These are phyloP conservation scores for Octomys mimax DNA, from an alignment of 2,797 vertebrate species.

Conservation along the genomic window DNA sequence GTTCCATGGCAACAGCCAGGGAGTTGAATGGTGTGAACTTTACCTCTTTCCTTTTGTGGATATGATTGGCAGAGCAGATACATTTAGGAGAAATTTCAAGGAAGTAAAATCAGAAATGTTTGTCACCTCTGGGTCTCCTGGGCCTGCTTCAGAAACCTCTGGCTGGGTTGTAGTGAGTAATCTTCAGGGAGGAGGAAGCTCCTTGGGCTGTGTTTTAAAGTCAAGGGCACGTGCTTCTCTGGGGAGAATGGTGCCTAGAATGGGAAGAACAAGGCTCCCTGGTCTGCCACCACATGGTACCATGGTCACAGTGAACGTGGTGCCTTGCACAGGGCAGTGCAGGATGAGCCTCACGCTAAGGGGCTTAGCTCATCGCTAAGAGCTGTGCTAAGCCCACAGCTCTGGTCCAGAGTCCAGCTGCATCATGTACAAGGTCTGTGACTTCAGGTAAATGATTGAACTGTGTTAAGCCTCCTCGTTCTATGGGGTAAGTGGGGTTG, in stretches of 20 bases:
- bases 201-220: neutral
- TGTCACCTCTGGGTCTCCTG: conserved; percentile 64
- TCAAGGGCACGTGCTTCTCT: neutral
- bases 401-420: conserved; percentile 9
- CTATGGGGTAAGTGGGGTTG: neutral
- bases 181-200: neutral
- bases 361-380: neutral
- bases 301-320: neutral
- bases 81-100: conserved; percentile 62
- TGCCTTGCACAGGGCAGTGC: neutral
- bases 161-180: neutral
- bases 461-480: neutral
- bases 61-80: conserved; percentile 52
- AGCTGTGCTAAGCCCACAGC: neutral
- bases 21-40: conserved; percentile 74
- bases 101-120: conserved; percentile 66
- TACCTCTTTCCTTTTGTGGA: conserved; percentile 65
- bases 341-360: neutral
- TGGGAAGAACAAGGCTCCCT: neutral
- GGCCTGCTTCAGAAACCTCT: conserved; percentile 43
- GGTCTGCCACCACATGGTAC: neutral
- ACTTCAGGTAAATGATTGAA: neutral
- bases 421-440: neutral
- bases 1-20: conserved; percentile 81
- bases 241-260: neutral